A percentile compares a stretch with the other conserved stretches of the same genome.
These are phyloP conservation scores for Anniella stebbinsi DNA, from an alignment of 2,797 vertebrate genomes.

Conservation along the genomic window DNA sequence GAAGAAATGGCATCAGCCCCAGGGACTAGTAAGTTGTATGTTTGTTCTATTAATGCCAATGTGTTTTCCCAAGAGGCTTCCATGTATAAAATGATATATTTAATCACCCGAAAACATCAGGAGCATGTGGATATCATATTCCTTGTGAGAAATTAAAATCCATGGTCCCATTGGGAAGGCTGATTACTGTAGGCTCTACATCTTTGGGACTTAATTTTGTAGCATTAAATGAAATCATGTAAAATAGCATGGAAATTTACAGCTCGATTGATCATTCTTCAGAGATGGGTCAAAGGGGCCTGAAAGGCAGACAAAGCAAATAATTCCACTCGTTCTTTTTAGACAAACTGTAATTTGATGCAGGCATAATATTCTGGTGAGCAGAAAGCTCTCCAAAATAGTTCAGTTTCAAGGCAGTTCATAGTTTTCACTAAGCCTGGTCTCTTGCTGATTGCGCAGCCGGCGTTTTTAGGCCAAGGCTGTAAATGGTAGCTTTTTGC, in stretches of 20 bases:
- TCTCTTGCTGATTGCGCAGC: slow-evolving; percentile 5
- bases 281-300: slow-evolving; percentile 41
- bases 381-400: slow-evolving; percentile 56
- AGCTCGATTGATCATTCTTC: slow-evolving; percentile 49
- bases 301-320: slow-evolving; percentile 67
- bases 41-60: slow-evolving; percentile 26
- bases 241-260: slow-evolving; percentile 39
- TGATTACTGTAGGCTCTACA: slow-evolving; percentile 26
- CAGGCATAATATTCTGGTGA: slow-evolving; percentile 53
- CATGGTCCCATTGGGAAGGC: slow-evolving; percentile 27
- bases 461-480: slow-evolving; percentile 23
- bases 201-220: not conserved
- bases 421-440: slow-evolving; percentile 24
- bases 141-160: slow-evolving; percentile 29
- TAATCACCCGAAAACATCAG: slow-evolving; percentile 47
- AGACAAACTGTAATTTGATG: slow-evolving; percentile 57
- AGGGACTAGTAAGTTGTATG: not conserved
- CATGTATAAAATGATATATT: slow-evolving; percentile 43
- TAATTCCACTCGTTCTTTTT: slow-evolving; percentile 65
- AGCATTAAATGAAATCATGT: slow-evolving; percentile 14
- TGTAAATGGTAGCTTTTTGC: slow-evolving; percentile 31
- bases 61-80: slow-evolving; percentile 41
- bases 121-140: slow-evolving; percentile 26
- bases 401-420: slow-evolving; percentile 57
- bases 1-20: not conserved